These are phyloP conservation scores for Druon quercuslanigerum DNA, from an alignment of 1,140 invertebrate species.

Conservation along the genomic window DNA sequence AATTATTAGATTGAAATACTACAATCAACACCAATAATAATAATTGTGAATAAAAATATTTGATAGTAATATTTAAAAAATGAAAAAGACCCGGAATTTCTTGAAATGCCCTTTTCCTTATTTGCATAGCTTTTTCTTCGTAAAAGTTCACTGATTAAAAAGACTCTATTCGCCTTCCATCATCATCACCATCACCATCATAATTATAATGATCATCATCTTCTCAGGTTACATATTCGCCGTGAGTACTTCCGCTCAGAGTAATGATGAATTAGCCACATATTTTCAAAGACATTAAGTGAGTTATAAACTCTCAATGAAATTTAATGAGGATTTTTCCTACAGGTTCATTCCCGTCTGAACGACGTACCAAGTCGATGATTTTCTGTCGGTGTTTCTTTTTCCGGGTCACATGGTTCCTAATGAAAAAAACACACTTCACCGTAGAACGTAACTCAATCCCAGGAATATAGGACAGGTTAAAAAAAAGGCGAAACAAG, in stretches of 20 bases:
- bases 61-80: too few relatives aligned
- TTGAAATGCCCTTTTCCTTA: conserved; percentile 2
- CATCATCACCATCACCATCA: too few relatives aligned
- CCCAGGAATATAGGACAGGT: not conserved
- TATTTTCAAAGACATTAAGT: conserved; percentile 10
- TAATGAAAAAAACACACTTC: not conserved
- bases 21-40: too few relatives aligned
- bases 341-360: conserved; percentile 7
- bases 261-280: conserved; percentile 15
- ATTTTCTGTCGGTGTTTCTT: not conserved
- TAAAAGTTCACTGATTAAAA: conserved; percentile 7
- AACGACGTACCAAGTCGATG: conserved; percentile 14
- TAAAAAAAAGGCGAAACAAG: not conserved
- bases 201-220: not conserved
- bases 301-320: not conserved
- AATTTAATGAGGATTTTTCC: conserved; percentile 23
- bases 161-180: not conserved
- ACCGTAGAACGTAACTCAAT: not conserved
- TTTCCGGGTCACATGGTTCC: conserved; percentile 20
- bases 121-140: not conserved
- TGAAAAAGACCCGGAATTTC: not conserved
- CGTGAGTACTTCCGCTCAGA: conserved; percentile 10
- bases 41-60: too few relatives aligned
- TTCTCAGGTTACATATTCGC: not conserved
- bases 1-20: too few relatives aligned